These are phyloP conservation scores for Pogonomyrmex californicus DNA, from an alignment of 1,140 invertebrate genomes.

Conservation along the genomic window DNA sequence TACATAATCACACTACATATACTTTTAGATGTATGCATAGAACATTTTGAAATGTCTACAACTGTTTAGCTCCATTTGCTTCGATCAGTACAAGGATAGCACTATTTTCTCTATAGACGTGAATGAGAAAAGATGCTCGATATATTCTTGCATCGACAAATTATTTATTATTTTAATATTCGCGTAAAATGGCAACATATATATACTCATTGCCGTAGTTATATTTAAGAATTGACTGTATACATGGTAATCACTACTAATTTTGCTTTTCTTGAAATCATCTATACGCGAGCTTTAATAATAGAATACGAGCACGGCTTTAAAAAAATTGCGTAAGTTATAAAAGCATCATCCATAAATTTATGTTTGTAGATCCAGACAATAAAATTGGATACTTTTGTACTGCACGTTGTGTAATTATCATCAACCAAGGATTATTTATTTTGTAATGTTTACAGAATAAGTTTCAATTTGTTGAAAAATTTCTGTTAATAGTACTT, in stretches of 20 bases:
- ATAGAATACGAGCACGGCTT: conserved; percentile 30
- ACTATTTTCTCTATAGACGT: conserved; percentile 55
- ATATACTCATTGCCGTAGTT: conserved; percentile 18
- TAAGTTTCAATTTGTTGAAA: not conserved
- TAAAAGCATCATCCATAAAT: conserved; percentile 23
- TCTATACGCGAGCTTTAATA: conserved; percentile 37
- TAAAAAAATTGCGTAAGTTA: conserved; percentile 5
- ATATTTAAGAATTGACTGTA: conserved; percentile 27
- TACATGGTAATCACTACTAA: conserved; percentile 13
- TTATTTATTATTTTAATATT: conserved; percentile 73
- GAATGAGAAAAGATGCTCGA: conserved; percentile 47
- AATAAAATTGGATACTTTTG: conserved; percentile 63
- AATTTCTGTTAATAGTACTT: conserved; percentile 19
- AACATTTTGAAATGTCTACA: conserved; percentile 33
- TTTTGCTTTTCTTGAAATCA: conserved; percentile 40
- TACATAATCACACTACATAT: conserved; percentile 52
- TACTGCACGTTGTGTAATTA: conserved; percentile 36
- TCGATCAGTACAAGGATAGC: conserved; percentile 62
- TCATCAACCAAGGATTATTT: conserved; percentile 10
- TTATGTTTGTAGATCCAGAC: conserved; percentile 52
- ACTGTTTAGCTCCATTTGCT: conserved; percentile 43
- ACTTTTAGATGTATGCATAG: conserved; percentile 47
- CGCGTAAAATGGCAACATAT: conserved; percentile 2
- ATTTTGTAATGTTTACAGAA: not conserved
- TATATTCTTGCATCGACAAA: conserved; percentile 56